These are phyloP conservation scores for Gari tellinella DNA, from an alignment of 2,888 invertebrate genomes.

Conservation along the genomic window DNA sequence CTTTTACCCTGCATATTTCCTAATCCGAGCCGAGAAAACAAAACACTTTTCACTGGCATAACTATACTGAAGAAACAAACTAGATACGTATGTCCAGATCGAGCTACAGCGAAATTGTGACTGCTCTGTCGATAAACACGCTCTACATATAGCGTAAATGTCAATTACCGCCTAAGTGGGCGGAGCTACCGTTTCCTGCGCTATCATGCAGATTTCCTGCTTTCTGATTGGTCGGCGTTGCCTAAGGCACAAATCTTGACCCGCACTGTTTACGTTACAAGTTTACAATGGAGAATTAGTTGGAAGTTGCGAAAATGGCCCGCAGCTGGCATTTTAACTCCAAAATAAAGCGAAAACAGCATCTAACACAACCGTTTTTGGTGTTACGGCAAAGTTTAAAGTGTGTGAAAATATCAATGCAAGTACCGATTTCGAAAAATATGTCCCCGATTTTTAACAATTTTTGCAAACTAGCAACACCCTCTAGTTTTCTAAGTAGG, in stretches of 20 bases:
- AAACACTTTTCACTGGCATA: constrained; percentile 42
- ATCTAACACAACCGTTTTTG: background rate
- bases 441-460: constrained; percentile 36
- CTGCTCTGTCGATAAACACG: background rate
- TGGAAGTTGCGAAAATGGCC: background rate
- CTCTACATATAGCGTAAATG: constrained; percentile 17
- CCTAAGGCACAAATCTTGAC: background rate
- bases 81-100: background rate
- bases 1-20: constrained; percentile 41
- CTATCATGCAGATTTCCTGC: constrained; percentile 26
- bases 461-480: constrained; percentile 34
- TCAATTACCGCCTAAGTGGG: constrained; percentile 25
- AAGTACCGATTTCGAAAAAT: constrained; percentile 8
- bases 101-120: background rate
- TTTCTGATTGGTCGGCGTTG: constrained; percentile 38
- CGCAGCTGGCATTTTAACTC: constrained; percentile 2
- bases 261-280: no score
- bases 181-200: constrained; percentile 32
- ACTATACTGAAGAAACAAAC: background rate
- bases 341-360: background rate
- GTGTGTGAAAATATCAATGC: constrained; percentile 17
- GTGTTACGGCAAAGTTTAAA: constrained; percentile 7
- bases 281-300: no score
- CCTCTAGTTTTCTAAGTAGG: constrained; percentile 30
- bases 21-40: constrained; percentile 15